Conservation (phyloP, 92 coral and sea anemone species). For the Isaurus tuberculatus region DNA sequence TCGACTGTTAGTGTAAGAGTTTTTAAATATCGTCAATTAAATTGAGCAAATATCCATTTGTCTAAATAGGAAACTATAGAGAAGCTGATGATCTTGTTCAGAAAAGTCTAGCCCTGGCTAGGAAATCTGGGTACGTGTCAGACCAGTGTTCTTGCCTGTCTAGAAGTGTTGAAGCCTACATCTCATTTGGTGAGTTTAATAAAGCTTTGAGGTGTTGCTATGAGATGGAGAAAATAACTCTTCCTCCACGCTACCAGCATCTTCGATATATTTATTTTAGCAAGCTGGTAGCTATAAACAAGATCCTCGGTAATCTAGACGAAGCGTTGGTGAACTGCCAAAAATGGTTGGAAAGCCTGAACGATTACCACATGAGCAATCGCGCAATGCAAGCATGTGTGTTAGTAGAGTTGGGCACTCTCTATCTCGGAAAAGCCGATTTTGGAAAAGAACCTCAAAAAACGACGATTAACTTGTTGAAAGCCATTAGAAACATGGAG, state of each 20-base stretch:
- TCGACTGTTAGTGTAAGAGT: not conserved
- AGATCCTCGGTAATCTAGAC: not conserved
- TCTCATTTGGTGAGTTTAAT: conserved; percentile 18
- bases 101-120: conserved; percentile 22
- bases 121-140: not conserved
- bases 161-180: not conserved
- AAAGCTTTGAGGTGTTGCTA: conserved; percentile 20
- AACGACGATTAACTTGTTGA: not conserved
- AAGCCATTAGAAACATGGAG: not conserved
- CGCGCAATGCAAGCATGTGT: not conserved
- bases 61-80: conserved; percentile 13
- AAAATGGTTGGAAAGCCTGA: not conserved
- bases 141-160: conserved; percentile 1
- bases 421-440: conserved; percentile 1
- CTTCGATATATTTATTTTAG: conserved; percentile 11
- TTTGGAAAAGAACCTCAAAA: not conserved
- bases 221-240: conserved; percentile 11
- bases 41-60: not conserved
- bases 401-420: not conserved
- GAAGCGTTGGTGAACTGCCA: conserved; percentile 18
- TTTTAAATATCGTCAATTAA: not conserved
- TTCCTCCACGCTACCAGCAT: conserved; percentile 24
- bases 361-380: not conserved
- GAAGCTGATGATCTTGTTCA: conserved; percentile 10
- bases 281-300: not conserved